Base-by-base conservation (phyloP, 2,113 vertebrate species). In the Vombatus ursinus region DNA sequence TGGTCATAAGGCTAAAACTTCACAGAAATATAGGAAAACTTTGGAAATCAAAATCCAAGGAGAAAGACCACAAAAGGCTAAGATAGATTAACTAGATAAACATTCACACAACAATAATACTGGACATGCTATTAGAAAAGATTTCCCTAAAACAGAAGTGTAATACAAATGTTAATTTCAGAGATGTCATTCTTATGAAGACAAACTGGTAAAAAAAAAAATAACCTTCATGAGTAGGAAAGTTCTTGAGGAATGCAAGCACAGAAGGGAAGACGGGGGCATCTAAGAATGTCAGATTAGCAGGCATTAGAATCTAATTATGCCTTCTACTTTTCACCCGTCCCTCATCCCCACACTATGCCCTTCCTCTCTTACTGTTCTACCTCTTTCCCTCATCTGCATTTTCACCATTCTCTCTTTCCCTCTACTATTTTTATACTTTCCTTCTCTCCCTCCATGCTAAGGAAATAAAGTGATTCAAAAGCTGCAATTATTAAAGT, bases 1-100 rank as follows among this genome's bases (percentile, higher is more conserved):
- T 12, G 96, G 94, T 91, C 24, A 97, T 6, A 94, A 94, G 8
- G 8, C 77, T 90, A 94, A 51, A 31, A 52, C 31, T 61, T 89
- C 49, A n/a, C 6, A 16, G 31, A 37, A 68, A 68, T 14, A 68
- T 2, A 61, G 26, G 54, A 61, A 68, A 68, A 31, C 31, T 37
- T 68, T 68, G 28, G 1, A 68, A 68, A 37, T 68, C 28, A 14
- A 68, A 37, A 68, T 68, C 11, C 11, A 16, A 37, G 57, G 8
- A 52, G 52, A 54, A 16, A 0, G 31, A 68, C 14, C 31, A 68
- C 28, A 68, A 14, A 68, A 37, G 28, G 3, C 3, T 37, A 37
- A 68, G 31, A 37, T 37, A 16, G 5, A 68, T 3, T 0, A 11
- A 37, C 11, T 37, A 68, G 25, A 54, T 54, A 54, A 14, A 68